Percentiles rank a stretch among this genome's conserved stretches.
Evolutionary conservation across 2,888 invertebrate genomes (phyloP).

Genomic region (Phortica okadai): DNA sequence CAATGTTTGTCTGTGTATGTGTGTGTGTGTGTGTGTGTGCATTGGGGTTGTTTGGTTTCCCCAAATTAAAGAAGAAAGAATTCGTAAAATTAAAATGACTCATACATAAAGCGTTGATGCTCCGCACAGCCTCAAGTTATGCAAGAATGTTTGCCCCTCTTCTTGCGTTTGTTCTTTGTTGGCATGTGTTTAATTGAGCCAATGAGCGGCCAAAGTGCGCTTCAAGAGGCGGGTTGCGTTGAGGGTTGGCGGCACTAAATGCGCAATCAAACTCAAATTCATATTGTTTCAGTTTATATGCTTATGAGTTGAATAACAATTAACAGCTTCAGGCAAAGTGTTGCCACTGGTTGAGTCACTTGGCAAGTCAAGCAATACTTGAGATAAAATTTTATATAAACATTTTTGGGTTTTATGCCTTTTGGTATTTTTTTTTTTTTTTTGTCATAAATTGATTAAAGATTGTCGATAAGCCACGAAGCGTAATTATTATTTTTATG

Average conservation of each 20-base stretch:
- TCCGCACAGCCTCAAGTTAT: not conserved
- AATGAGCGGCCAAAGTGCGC: not conserved
- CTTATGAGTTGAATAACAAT: not conserved
- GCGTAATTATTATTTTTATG: too few species aligned
- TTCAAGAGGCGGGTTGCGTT: not conserved
- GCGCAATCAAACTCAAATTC: not conserved
- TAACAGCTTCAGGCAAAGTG: not conserved
- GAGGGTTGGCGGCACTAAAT: not conserved
- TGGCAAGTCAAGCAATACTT: not conserved
- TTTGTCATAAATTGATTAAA: not conserved
- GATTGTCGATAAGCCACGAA: too few species aligned
- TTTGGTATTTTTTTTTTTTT: not conserved
- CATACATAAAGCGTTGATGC: not conserved
- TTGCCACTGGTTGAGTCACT: not conserved
- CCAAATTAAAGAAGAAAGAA: not conserved
- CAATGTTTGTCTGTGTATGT: not conserved
- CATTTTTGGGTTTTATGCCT: not conserved
- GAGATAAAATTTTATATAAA: not conserved
- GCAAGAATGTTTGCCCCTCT: not conserved
- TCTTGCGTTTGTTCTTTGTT: not conserved
- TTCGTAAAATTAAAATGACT: constrained; percentile 3
- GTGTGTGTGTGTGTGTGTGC: not conserved
- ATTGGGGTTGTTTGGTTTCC: constrained; percentile 17
- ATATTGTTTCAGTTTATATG: not conserved
- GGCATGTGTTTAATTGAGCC: constrained; percentile 26